Evolutionary conservation across 1,140 invertebrate genomes (phyloP), one percentile per base, ranked within the genome.

Genomic region (Drosophila sucinea): DNA sequence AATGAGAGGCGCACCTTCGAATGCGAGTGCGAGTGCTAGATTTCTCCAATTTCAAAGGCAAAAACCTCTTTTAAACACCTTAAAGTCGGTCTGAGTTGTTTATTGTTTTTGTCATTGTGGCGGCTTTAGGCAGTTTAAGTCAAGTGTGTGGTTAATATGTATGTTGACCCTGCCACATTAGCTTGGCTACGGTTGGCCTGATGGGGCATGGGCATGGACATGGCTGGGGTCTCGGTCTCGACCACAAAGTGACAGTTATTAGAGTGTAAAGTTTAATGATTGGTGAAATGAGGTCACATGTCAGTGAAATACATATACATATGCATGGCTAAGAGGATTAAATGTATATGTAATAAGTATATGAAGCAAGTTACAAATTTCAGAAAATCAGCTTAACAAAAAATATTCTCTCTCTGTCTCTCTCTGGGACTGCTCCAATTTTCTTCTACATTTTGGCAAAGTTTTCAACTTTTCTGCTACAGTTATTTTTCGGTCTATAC

Each of bases 241-340:
- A 5, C 38, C 8, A 23, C 17, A 29, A 33, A 66, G 44, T 65
- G 55, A 68, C 74, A 77, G 84, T 81, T 84, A 89, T 74, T 84
- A 89, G 84, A 89, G 77, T 89, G 81, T 89, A 84, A 89, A 89
- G 84, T 89, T 89, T 89, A 89, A 89, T 79, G 81, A 84, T 89
- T 89, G 77, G 77, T 79, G 74, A 81, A 89, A 84, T 79, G 78
- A 70, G 84, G 84, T 74, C 80, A 89, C 57, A 73, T 79, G 77
- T 68, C 78, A 61, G 56, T 33, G 27, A 1, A 23, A 6, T 8
- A 30, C 11, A 8, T 54, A 29, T 11, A 38, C 1, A 38, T 11
- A 38, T 40, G 72, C 64, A 74, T 73, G 58, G 73, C 71, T 67
- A 23, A 74, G 66, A 64, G 41, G 70, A 67, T 74, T 33, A 33